Conservation (phyloP, 2,888 invertebrate genomes). For the Scaptomyza polygonia region DNA sequence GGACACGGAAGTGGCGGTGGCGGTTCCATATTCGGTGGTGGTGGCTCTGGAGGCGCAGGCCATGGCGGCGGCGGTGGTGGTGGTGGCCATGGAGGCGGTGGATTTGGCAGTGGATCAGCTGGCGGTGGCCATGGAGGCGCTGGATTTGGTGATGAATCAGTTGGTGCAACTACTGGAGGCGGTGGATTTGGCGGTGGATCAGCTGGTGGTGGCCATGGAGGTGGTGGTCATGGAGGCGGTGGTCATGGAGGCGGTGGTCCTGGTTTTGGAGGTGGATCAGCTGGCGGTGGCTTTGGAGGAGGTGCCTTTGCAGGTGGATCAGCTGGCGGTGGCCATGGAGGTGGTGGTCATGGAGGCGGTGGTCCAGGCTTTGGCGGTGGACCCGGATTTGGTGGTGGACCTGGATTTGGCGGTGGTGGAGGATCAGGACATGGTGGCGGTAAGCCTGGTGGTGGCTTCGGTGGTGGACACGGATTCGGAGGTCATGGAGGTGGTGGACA, state of each 20-base stretch:
- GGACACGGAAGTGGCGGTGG: not conserved
- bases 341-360: not conserved
- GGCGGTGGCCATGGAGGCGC: too few species aligned
- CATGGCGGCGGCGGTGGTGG: constrained; percentile 23
- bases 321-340: not conserved
- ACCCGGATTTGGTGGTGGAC: constrained; percentile 21
- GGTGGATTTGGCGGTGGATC: constrained; percentile 1
- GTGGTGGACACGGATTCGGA: constrained; percentile 19
- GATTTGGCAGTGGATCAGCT: not conserved
- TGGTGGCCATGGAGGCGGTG: not conserved
- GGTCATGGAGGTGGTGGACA: constrained; percentile 29
- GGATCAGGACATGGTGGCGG: not conserved
- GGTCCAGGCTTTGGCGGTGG: constrained; percentile 27
- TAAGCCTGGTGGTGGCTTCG: constrained; percentile 5
- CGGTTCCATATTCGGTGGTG: constrained; percentile 22
- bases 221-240: not conserved
- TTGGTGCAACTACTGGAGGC: not conserved
- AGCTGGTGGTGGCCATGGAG: constrained; percentile 3
- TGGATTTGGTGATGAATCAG: not conserved
- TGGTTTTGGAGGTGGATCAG: not conserved
- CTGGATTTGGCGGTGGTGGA: constrained; percentile 23
- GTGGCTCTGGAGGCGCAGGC: constrained; percentile 22
- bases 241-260: not conserved
- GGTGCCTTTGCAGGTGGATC: not conserved
- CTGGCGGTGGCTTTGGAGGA: constrained; percentile 6